Conservation (phyloP, 2,797 vertebrate genomes). For the Ceyx erithaca region DNA sequence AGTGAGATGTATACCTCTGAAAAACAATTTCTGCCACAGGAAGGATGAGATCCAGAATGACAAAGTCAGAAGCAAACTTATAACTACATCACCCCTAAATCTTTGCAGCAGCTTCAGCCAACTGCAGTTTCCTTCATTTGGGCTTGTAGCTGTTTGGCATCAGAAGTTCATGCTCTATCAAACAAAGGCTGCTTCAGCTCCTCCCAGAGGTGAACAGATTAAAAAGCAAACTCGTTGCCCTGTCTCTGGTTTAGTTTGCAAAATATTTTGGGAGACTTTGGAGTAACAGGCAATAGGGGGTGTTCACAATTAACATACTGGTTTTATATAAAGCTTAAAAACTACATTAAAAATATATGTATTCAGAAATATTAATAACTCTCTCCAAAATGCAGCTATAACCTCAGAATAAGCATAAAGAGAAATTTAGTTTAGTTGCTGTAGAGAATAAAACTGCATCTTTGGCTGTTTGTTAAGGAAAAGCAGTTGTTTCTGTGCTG, state of each 20-base stretch:
- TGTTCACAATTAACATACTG: not conserved
- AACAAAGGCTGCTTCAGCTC: not conserved
- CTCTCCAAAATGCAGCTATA: constrained; percentile 5
- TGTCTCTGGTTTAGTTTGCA: not conserved
- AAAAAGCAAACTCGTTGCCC: not conserved
- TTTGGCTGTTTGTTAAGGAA: constrained; percentile 67
- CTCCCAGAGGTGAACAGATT: not conserved
- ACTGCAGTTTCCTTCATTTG: not conserved
- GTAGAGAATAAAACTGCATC: constrained; percentile 28
- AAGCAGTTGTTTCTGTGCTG: constrained; percentile 51
- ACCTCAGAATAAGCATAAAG: not conserved
- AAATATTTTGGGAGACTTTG: not conserved
- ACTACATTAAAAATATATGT: not conserved
- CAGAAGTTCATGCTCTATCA: not conserved
- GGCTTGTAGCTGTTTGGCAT: not conserved
- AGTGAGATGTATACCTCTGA: not conserved
- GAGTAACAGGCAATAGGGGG: not conserved
- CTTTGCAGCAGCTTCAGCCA: not conserved
- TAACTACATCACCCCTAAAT: not conserved
- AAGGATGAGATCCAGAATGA: not conserved
- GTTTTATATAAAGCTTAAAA: not conserved
- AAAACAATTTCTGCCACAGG: not conserved
- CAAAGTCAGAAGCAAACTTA: constrained; percentile 6
- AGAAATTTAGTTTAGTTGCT: constrained; percentile 24
- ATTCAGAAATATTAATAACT: not conserved